A percentile compares a stretch with the other conserved stretches of the same genome.
Conservation (phyloP, 2,113 vertebrate species). For the Chamaetylas fuelleborni region DNA sequence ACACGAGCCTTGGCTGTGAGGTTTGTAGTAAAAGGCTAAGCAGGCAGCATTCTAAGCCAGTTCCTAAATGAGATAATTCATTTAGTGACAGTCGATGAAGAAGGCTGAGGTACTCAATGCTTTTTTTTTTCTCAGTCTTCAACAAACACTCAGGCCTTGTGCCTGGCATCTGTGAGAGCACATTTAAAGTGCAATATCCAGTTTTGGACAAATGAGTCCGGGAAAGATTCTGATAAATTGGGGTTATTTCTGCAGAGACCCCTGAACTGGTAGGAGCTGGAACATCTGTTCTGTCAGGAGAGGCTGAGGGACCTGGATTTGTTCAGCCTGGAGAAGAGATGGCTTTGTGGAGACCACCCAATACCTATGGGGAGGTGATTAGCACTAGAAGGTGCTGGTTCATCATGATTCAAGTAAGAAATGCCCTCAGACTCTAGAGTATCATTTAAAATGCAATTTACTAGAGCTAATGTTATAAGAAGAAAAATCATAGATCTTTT, state of each 20-base stretch:
- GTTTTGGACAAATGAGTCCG: not conserved
- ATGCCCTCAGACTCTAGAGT: not conserved
- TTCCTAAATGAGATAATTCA: not conserved
- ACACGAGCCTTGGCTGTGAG: fast-evolving
- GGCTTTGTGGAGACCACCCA: not conserved
- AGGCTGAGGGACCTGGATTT: not conserved
- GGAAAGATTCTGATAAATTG: not conserved
- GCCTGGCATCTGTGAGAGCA: not conserved
- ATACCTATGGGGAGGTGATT: not conserved
- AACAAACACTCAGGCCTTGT: not conserved
- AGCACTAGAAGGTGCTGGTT: not conserved
- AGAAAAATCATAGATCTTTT: not conserved
- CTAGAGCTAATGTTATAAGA: not conserved
- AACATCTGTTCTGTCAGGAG: not conserved
- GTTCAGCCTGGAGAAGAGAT: not conserved
- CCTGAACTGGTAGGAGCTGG: not conserved
- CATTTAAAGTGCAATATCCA: not conserved
- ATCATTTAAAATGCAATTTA: not conserved
- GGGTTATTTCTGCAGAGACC: not conserved
- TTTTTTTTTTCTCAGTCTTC: not conserved
- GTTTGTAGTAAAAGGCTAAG: not conserved
- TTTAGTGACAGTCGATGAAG: not conserved
- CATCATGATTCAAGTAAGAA: not conserved
- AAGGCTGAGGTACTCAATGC: not conserved
- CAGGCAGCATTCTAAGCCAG: not conserved